Evolutionary conservation across 2,113 vertebrate genomes (phyloP).

Genomic region (Carassius auratus): DNA sequence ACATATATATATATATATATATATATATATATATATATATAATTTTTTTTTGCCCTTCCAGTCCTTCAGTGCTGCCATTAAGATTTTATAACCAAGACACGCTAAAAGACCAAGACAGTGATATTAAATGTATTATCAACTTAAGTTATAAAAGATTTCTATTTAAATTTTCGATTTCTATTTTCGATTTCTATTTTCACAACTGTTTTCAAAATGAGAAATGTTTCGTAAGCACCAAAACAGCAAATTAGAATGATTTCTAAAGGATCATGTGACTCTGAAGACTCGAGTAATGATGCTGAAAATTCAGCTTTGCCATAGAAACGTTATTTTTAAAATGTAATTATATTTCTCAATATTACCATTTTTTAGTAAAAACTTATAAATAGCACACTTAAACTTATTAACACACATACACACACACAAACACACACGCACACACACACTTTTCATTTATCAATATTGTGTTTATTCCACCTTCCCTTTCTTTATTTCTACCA

Average conservation of each 20-base stretch:
- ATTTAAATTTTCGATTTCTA: too few species aligned
- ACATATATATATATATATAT: not conserved
- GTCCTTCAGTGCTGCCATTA: not conserved
- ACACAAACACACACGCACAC: too few species aligned
- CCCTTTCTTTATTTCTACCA: not conserved
- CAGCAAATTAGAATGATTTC: not conserved
- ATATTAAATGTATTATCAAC: not conserved
- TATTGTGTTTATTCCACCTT: too few species aligned
- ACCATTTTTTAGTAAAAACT: not conserved
- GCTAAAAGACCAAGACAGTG: not conserved
- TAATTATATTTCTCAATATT: not conserved
- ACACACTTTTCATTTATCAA: too few species aligned
- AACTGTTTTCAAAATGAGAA: not conserved
- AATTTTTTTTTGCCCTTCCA: not conserved
- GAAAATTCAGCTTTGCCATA: not conserved
- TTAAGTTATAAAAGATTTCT: not conserved
- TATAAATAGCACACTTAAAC: not conserved
- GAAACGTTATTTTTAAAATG: not conserved
- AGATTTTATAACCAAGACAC: not conserved
- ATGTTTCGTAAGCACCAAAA: not conserved
- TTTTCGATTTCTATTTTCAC: too few species aligned
- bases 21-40: too few species aligned
- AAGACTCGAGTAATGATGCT: too few species aligned
- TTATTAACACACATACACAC: too few species aligned
- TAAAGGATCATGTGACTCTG: not conserved